These are phyloP conservation scores for Ardeotis arabs DNA, from an alignment of 2,113 vertebrate species.

Conservation along the genomic window DNA sequence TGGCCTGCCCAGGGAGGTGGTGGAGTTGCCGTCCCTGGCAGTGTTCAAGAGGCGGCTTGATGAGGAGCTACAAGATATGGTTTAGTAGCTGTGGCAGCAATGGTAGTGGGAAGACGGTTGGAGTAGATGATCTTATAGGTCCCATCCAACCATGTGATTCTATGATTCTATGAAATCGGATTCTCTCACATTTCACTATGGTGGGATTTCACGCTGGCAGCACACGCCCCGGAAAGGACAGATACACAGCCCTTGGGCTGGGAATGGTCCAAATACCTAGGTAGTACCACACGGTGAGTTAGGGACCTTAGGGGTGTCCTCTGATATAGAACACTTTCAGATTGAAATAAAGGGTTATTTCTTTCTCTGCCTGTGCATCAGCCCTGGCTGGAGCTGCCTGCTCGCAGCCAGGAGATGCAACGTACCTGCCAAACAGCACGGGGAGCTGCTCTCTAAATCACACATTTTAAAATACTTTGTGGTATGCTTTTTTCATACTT, in stretches of 20 bases:
- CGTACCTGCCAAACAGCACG: fast-evolving
- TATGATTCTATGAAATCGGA: not conserved
- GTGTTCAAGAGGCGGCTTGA: too few species aligned
- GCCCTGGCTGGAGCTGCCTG: not conserved
- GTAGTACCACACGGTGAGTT: not conserved
- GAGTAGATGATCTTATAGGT: too few species aligned
- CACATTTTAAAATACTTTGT: not conserved
- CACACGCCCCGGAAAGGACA: not conserved
- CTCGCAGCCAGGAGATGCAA: not conserved
- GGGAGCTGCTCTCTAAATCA: not conserved
- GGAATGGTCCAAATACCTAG: too few species aligned
- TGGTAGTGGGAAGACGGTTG: too few species aligned
- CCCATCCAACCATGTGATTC: too few species aligned
- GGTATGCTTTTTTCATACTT: not conserved
- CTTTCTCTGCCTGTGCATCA: not conserved
- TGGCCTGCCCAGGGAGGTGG: too few species aligned
- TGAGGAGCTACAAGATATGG: too few species aligned
- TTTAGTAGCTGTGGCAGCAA: too few species aligned
- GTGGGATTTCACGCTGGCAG: not conserved
- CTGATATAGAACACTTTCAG: not conserved
- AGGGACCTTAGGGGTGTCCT: not conserved
- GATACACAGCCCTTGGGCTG: not conserved
- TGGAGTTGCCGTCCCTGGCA: too few species aligned
- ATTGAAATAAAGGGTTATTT: not conserved
- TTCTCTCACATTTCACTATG: fast-evolving